Percentiles rank a stretch among this genome's conserved stretches.
These are phyloP conservation scores for Drosophila prostipennis DNA, from an alignment of 2,888 invertebrate genomes.

Conservation along the genomic window DNA sequence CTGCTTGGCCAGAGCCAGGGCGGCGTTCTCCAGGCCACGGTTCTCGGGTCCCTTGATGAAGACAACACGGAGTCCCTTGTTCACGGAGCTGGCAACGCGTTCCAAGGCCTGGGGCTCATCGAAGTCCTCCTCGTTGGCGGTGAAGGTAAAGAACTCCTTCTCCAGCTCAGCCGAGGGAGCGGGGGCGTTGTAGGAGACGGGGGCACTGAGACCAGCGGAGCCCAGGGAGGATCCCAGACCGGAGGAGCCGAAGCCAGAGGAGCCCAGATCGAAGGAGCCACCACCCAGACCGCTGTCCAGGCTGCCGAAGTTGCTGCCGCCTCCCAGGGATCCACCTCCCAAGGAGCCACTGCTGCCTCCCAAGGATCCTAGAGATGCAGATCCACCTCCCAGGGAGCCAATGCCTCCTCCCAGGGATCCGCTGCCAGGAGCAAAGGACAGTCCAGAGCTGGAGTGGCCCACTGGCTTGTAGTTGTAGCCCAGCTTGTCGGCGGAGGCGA, in stretches of 20 bases:
- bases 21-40: slow-evolving; percentile 79
- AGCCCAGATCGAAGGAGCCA: slow-evolving; percentile 40
- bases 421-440: slow-evolving; percentile 74
- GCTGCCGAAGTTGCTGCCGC: slow-evolving; percentile 60
- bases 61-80: slow-evolving; percentile 79
- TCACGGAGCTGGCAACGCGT: slow-evolving; percentile 57
- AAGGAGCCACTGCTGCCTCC: slow-evolving; percentile 37
- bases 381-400: background rate
- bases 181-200: slow-evolving; percentile 63
- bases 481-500: slow-evolving; percentile 76
- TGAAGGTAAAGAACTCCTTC: slow-evolving; percentile 77
- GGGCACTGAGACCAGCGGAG: slow-evolving; percentile 39
- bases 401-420: slow-evolving; percentile 37
- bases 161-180: slow-evolving; percentile 59
- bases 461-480: slow-evolving; percentile 80
- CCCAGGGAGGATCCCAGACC: slow-evolving; percentile 31
- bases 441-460: slow-evolving; percentile 69
- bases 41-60: slow-evolving; percentile 83
- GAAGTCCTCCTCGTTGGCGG: slow-evolving; percentile 78
- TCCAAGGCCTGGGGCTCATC: slow-evolving; percentile 65
- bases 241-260: slow-evolving; percentile 36
- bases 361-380: slow-evolving; percentile 40
- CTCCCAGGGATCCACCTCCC: slow-evolving; percentile 32
- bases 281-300: slow-evolving; percentile 58
- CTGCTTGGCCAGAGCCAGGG: slow-evolving; percentile 79